These are phyloP conservation scores for Papilio glaucus DNA, from an alignment of 1,140 invertebrate species.

Conservation along the genomic window DNA sequence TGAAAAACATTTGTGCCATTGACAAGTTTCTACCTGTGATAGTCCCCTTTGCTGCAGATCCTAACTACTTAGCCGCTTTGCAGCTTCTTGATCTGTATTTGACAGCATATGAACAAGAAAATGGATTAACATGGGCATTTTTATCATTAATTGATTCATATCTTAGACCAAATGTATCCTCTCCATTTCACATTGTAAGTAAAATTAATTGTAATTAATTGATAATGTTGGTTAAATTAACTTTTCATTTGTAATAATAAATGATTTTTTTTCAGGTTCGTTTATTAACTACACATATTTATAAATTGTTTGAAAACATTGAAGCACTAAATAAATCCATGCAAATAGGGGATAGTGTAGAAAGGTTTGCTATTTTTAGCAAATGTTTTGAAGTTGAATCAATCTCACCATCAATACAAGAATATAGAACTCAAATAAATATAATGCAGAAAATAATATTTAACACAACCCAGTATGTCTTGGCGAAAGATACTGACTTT, in stretches of 20 bases:
- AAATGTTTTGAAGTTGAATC: constrained; percentile 89
- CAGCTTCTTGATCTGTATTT: constrained; percentile 83
- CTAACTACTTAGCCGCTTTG: constrained; percentile 73
- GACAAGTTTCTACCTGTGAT: constrained; percentile 64
- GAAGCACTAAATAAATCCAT: constrained; percentile 71
- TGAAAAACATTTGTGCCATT: constrained; percentile 78
- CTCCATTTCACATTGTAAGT: constrained; percentile 86
- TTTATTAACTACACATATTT: constrained; percentile 87
- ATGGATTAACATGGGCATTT: constrained; percentile 74
- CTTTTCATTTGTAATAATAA: constrained; percentile 40
- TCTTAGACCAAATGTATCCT: constrained; percentile 85
- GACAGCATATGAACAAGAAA: constrained; percentile 77
- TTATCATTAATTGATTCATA: constrained; percentile 82
- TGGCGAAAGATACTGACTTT: constrained; percentile 84
- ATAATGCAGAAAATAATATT: constrained; percentile 89
- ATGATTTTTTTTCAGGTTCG: constrained; percentile 82
- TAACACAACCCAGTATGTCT: constrained; percentile 83
- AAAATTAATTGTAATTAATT: constrained; percentile 35
- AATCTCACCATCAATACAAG: constrained; percentile 87
- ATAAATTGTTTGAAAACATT: constrained; percentile 87
- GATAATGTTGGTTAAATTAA: constrained; percentile 33
- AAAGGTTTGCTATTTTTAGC: constrained; percentile 85
- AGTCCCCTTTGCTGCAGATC: constrained; percentile 70
- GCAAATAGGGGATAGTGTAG: constrained; percentile 60
- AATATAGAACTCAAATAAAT: constrained; percentile 90